Evolutionary conservation across 2,888 invertebrate species (phyloP).

Genomic region (Mythimna loreyi): DNA sequence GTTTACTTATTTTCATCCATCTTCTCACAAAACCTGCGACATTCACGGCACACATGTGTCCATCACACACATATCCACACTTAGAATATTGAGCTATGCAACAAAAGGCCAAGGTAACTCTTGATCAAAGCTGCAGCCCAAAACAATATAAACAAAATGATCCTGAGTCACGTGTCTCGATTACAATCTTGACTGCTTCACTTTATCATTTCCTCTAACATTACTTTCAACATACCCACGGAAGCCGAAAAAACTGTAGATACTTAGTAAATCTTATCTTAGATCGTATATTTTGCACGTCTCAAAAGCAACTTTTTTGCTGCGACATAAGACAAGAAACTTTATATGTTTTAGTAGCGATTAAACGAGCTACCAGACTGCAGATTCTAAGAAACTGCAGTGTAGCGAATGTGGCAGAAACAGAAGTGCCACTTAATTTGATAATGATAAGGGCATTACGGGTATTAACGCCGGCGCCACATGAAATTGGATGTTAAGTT

Average conservation of each 20-base stretch:
- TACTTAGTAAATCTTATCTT: conserved; percentile 26
- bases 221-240: not conserved
- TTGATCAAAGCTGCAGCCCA: too few relatives aligned
- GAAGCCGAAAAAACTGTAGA: conserved; percentile 3
- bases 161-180: not conserved
- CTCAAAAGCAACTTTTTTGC: conserved; percentile 8
- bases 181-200: not conserved
- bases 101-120: too few relatives aligned
- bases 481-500: not conserved
- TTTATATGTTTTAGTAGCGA: conserved; percentile 28
- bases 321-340: conserved; percentile 9
- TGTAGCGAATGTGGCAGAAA: not conserved
- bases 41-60: too few relatives aligned
- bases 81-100: too few relatives aligned
- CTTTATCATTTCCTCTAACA: not conserved
- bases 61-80: too few relatives aligned
- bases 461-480: not conserved
- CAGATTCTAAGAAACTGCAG: conserved; percentile 53
- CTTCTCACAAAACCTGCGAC: too few relatives aligned
- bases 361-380: conserved; percentile 41
- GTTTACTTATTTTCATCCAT: too few relatives aligned
- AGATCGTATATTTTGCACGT: conserved; percentile 28
- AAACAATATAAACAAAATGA: not conserved
- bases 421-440: conserved; percentile 31
- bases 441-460: conserved; percentile 3